A percentile compares a stretch with the other conserved stretches of the same genome.
Evolutionary conservation across 2,113 vertebrate genomes (phyloP).

Genomic region (Butastur rufipennis): DNA sequence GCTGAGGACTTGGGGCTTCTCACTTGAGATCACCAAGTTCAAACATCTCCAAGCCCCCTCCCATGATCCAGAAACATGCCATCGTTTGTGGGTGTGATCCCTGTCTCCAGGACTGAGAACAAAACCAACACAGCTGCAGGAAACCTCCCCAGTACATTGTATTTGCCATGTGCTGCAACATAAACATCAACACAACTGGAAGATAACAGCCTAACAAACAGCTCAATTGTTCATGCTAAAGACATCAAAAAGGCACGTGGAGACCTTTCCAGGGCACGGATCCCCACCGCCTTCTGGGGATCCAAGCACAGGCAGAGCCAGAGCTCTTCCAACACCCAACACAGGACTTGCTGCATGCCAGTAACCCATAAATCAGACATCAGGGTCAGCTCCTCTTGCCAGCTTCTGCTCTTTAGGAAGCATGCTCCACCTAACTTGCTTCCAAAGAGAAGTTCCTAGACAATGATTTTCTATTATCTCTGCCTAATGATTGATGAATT

Average conservation of each 20-base stretch:
- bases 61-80: not conserved
- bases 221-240: not conserved
- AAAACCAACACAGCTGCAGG: constrained; percentile 14
- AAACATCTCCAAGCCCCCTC: not conserved
- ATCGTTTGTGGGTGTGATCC: not conserved
- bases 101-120: not conserved
- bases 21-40: not conserved
- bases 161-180: not conserved
- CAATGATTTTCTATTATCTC: not conserved
- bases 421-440: not conserved
- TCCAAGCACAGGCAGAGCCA: not conserved
- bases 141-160: not conserved
- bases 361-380: not conserved
- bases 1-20: not conserved
- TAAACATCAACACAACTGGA: not conserved
- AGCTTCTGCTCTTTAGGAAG: not conserved
- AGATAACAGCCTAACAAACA: not conserved
- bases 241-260: not conserved
- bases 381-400: not conserved
- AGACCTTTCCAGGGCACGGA: not conserved
- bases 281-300: not conserved
- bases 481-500: not conserved
- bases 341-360: not conserved
- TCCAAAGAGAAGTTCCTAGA: not conserved
- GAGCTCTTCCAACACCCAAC: not conserved